Percentiles rank a stretch among this genome's conserved stretches.
Evolutionary conservation across 53 echinoderm and acorn worm genomes (phyloP).

Genomic region (Actinopyga echinites): DNA sequence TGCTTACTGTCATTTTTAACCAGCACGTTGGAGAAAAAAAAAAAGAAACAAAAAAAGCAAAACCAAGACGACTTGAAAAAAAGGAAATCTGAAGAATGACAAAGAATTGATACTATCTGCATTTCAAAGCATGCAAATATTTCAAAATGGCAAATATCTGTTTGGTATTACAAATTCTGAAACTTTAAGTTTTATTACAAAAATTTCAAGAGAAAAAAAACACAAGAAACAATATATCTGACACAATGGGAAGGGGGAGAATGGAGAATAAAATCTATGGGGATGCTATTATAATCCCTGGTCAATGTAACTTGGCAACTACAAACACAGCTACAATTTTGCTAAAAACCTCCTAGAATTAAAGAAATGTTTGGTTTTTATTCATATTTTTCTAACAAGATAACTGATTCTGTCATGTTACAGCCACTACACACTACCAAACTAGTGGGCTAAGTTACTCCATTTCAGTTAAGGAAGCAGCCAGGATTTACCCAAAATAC

Average conservation of each 20-base stretch:
- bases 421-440: background rate
- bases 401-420: background rate
- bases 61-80: background rate
- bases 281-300: too few species aligned
- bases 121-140: constrained; percentile 10
- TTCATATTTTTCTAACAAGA: too few species aligned
- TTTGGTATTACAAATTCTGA: constrained; percentile 29
- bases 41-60: background rate
- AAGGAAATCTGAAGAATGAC: constrained; percentile 15
- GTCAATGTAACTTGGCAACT: too few species aligned
- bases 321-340: too few species aligned
- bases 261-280: background rate
- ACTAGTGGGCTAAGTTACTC: background rate
- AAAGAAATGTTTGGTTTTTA: too few species aligned
- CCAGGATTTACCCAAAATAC: background rate
- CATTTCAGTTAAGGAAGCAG: constrained; percentile 16
- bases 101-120: constrained; percentile 5
- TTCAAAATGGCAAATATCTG: constrained; percentile 13
- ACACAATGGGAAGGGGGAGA: constrained; percentile 4
- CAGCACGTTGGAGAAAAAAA: constrained; percentile 31
- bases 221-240: background rate
- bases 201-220: constrained; percentile 18
- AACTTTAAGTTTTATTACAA: background rate
- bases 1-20: constrained; percentile 12
- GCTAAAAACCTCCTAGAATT: too few species aligned